Evolutionary conservation across 1,140 invertebrate genomes (phyloP), one percentile per base, ranked within the genome.

Genomic region (Zophobas atratus): DNA sequence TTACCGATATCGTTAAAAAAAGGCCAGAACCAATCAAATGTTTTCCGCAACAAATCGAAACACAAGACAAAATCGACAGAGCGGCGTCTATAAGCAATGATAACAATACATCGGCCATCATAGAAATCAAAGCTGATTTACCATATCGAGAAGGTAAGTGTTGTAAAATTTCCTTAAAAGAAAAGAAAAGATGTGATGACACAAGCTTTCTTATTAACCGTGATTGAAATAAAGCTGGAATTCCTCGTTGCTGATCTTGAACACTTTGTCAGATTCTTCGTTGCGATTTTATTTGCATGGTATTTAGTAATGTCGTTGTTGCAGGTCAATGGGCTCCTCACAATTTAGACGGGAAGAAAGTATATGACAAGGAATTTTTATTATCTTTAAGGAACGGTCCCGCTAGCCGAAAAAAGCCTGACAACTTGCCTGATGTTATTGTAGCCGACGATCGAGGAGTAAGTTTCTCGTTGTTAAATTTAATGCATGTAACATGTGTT

Each of bases 271-370:
- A 51, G 49, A 6, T 2, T 2, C 36, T 56, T 76, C 35, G 34
- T 32, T 71, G 32, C 72, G n/a, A 49, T 20, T 38, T 3, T 20
- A 43, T 72, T 6, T 32, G 38, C 1, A n/a, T 51, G 38, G 3
- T 46, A 57, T 67, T 63, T 36, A 53, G 3, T 46, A 56, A 32
- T 36, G 46, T n/a, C 57, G n/a, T 36, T 55, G 1, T 70, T 77
- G 4, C 46, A 86, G 94, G 94, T 83, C 96, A 97, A 87, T 97
- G 95, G 95, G 94, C 94, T 78, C 96, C 96, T 4, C 83, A 92
- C 20, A 96, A 97, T 86, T 91, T 89, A 6, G 89, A 89, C 81
- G 96, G 96, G 0, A 95, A 94, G 84, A 97, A 94, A 84, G 90
- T 91, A 41, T 98, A 97, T 86, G 92, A 94, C 76, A 88, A 94